Conservation (phyloP, 2,113 vertebrate genomes). For the Malurus elegans region DNA sequence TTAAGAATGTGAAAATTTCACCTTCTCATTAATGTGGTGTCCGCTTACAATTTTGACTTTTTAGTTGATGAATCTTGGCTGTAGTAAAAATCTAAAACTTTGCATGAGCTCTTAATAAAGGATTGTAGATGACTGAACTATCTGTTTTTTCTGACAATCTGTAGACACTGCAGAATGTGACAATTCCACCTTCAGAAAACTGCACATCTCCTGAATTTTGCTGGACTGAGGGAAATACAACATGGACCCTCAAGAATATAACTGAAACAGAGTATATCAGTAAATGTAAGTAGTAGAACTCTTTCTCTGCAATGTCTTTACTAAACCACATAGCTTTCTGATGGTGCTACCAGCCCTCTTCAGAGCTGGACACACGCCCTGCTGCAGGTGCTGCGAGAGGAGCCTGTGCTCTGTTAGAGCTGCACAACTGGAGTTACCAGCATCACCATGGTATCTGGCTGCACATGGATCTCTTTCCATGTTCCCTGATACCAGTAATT, state of each 20-base stretch:
- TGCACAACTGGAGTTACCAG: conserved; percentile 16
- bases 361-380: background rate
- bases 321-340: background rate
- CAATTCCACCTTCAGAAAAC: conserved; percentile 71
- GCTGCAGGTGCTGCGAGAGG: background rate
- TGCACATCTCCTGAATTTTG: conserved; percentile 77
- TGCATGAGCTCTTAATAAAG: background rate
- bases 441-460: background rate
- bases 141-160: conserved; percentile 19
- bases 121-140: background rate
- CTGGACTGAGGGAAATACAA: conserved; percentile 70
- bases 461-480: conserved; percentile 14
- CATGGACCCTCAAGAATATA: conserved; percentile 77
- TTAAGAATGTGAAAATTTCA: background rate
- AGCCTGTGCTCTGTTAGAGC: background rate
- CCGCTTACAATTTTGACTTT: background rate
- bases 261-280: conserved; percentile 65
- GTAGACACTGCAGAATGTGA: conserved; percentile 81
- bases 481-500: background rate
- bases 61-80: background rate
- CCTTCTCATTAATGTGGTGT: background rate
- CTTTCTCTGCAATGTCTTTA: background rate
- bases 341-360: background rate
- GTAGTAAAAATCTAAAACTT: background rate
- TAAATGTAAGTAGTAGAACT: conserved; percentile 81